Evolutionary conservation across 1,140 invertebrate species (phyloP).

Genomic region (Heliconius melpomene): DNA sequence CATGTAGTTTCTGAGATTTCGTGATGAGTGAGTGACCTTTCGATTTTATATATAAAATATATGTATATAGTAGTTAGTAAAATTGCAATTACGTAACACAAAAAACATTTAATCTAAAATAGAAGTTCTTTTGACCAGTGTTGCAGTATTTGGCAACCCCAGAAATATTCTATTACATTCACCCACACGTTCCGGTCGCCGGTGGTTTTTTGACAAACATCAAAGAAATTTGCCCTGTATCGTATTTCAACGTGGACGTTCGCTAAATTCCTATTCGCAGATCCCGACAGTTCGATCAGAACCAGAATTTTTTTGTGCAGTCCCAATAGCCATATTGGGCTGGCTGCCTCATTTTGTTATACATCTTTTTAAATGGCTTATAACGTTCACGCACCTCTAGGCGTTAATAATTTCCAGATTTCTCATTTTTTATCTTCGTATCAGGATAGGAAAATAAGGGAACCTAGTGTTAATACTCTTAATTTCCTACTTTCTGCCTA

Average conservation of each 20-base stretch:
- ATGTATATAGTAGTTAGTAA: background rate
- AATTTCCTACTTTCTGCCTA: too few relatives aligned
- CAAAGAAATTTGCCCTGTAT: slow-evolving; percentile 21
- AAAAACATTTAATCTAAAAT: slow-evolving; percentile 7
- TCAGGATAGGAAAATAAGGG: too few relatives aligned
- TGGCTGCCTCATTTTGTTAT: background rate
- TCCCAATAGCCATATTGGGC: too few relatives aligned
- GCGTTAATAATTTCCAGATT: background rate
- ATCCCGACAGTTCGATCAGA: slow-evolving; percentile 18
- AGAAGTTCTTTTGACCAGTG: background rate
- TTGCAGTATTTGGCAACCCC: slow-evolving; percentile 8
- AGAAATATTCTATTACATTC: slow-evolving; percentile 14
- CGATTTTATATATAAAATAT: too few relatives aligned
- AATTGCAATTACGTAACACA: background rate
- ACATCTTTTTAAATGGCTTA: background rate
- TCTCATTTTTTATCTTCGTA: too few relatives aligned
- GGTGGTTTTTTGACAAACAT: slow-evolving; percentile 26
- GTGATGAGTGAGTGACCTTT: too few relatives aligned
- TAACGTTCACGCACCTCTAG: background rate
- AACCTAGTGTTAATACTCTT: too few relatives aligned
- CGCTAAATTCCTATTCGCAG: slow-evolving; percentile 21
- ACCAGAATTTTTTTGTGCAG: slow-evolving; percentile 1
- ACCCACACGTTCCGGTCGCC: slow-evolving; percentile 4
- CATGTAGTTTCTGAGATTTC: too few relatives aligned
- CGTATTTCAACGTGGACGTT: slow-evolving; percentile 20